These are phyloP conservation scores for Temnothorax rugatulus DNA, from an alignment of 2,888 invertebrate species.

Conservation along the genomic window DNA sequence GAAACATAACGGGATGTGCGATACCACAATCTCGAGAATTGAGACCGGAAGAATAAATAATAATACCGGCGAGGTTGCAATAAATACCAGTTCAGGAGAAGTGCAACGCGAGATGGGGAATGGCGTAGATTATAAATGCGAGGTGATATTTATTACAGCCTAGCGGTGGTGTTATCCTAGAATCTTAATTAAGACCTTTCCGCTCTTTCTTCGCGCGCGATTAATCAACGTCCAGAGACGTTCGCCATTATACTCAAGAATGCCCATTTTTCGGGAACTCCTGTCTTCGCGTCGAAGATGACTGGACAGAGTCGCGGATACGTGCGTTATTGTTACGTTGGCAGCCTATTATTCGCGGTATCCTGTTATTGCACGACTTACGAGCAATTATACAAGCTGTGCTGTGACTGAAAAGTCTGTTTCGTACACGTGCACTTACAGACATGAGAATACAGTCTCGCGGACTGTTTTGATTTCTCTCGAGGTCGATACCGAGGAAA, in stretches of 20 bases:
- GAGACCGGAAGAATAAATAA: not conserved
- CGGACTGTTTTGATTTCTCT: not conserved
- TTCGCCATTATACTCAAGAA: not conserved
- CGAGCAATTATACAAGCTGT: not conserved
- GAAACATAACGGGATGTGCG: not conserved
- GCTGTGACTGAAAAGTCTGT: conserved; percentile 20
- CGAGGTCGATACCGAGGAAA: not conserved
- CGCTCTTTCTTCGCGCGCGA: not conserved
- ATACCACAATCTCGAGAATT: not conserved
- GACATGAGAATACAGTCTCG: not conserved
- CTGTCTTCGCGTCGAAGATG: not conserved
- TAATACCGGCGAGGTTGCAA: not conserved
- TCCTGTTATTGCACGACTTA: conserved; percentile 66
- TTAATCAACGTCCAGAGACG: not conserved
- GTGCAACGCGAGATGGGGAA: conserved; percentile 25
- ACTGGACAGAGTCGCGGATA: conserved; percentile 8
- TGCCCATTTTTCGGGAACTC: not conserved
- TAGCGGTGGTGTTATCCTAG: conserved; percentile 39
- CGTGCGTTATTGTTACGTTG: conserved; percentile 37
- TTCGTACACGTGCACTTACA: not conserved
- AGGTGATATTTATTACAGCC: conserved; percentile 39
- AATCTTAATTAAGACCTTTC: conserved; percentile 45
- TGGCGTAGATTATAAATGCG: conserved; percentile 4
- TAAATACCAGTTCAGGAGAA: not conserved
- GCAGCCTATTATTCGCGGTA: conserved; percentile 58